These are phyloP conservation scores for Caenorhabditis uteleia DNA, from an alignment of 2,888 invertebrate species.

Conservation along the genomic window DNA sequence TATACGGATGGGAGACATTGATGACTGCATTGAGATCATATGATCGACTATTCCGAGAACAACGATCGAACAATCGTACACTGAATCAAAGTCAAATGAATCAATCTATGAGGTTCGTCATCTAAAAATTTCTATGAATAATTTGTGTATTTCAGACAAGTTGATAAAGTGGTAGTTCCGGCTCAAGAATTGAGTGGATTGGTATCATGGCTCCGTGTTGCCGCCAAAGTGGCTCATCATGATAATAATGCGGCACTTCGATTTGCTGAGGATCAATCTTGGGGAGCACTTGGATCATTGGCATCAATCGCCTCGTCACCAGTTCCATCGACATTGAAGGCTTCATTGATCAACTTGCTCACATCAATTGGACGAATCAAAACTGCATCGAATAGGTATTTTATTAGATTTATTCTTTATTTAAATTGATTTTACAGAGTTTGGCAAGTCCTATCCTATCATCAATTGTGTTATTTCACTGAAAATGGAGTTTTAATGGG, in stretches of 20 bases:
- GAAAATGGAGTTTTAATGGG: slow-evolving; percentile 50
- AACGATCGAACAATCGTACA: slow-evolving; percentile 3
- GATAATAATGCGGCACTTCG: slow-evolving; percentile 35
- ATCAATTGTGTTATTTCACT: slow-evolving; percentile 44
- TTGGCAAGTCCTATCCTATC: slow-evolving; percentile 52
- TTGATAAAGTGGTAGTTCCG: slow-evolving; percentile 23
- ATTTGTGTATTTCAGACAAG: slow-evolving; percentile 9
- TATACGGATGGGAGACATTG: slow-evolving; percentile 50
- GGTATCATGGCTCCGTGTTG: slow-evolving; percentile 45
- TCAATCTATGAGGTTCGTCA: slow-evolving; percentile 5
- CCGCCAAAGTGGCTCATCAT: slow-evolving; percentile 36
- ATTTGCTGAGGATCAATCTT: slow-evolving; percentile 47
- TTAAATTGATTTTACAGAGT: slow-evolving; percentile 25
- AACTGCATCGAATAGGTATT: slow-evolving; percentile 25
- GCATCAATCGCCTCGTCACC: slow-evolving; percentile 40
- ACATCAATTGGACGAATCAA: slow-evolving; percentile 53
- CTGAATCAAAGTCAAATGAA: slow-evolving; percentile 10
- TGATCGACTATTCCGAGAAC: slow-evolving; percentile 40
- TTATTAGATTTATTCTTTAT: neutral
- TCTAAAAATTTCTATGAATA: slow-evolving; percentile 7
- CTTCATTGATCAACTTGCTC: slow-evolving; percentile 51
- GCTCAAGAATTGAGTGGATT: slow-evolving; percentile 48
- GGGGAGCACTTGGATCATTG: slow-evolving; percentile 40
- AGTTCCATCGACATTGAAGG: slow-evolving; percentile 49
- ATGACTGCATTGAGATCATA: slow-evolving; percentile 45